Conservation (phyloP, 2,113 vertebrate genomes). For the Pseudonaja textilis region DNA sequence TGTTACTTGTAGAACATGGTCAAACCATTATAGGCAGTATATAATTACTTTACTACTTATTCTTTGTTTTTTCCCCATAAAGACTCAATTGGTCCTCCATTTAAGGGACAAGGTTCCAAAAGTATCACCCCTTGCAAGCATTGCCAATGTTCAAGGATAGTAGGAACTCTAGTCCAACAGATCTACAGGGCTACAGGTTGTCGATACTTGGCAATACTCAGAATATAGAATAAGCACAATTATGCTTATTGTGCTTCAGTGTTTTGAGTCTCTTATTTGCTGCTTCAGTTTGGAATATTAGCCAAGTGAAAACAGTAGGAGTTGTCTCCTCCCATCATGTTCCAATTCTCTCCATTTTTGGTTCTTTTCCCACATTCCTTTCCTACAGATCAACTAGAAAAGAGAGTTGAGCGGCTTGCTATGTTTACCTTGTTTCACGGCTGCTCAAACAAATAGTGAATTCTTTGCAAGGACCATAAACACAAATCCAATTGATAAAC, state of each 20-base stretch:
- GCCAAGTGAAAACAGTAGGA: background rate
- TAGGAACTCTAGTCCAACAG: background rate
- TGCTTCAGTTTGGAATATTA: accelerated
- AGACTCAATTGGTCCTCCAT: background rate
- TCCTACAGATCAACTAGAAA: background rate
- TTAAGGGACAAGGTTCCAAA: background rate
- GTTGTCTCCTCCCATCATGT: background rate
- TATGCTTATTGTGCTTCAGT: background rate
- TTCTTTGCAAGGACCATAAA: constrained; percentile 5
- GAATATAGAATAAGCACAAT: background rate
- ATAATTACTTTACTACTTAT: background rate
- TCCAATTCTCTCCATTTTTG: background rate
- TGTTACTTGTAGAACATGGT: background rate
- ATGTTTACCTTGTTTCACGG: constrained; percentile 7
- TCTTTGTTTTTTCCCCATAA: background rate
- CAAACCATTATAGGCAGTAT: background rate
- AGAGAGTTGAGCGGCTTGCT: background rate
- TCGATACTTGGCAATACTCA: background rate
- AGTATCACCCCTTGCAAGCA: background rate
- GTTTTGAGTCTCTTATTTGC: accelerated
- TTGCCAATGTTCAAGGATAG: background rate
- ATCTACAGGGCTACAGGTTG: background rate
- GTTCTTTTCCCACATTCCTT: constrained; percentile 15
- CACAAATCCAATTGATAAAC: background rate
- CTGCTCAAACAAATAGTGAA: background rate